Evolutionary conservation across 1,140 invertebrate species (phyloP), one percentile per base, ranked within the genome.

Genomic region (Ericerus pela): DNA sequence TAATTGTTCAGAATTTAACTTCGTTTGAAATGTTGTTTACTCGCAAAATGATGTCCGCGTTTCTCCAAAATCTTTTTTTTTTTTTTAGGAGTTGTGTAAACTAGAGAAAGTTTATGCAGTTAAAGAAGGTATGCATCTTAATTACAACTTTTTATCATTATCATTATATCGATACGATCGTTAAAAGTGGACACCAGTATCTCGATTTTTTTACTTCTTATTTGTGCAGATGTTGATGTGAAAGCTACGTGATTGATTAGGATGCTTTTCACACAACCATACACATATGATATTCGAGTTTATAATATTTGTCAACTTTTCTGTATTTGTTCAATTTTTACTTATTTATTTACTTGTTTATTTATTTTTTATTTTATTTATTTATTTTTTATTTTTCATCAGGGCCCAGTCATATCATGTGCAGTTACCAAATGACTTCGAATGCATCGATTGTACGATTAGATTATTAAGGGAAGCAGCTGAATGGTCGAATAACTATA

Each of bases 391-490:
- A 52, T 59, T 63, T 56, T 58, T 62, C 65, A 67, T 51, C 72
- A 95, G 91, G 2, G 85, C 87, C 1, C 85, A 93, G 66, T 74
- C 75, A 11, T 86, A 85, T 67, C 71, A 77, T 55, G 81, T 96
- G 0, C 79, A 76, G 24, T 70, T 97, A 33, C 89, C 91, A 1
- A 69, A 74, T 24, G 79, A 86, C 69, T 84, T 91, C 62, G 83
- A 80, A 10, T 97, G 94, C 66, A 75, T 74, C 28, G 87, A 93
- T 68, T 97, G 94, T 68, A 90, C 89, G 0, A 73, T 97, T 30
- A 77, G 92, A 51, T 70, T 97, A 53, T 75, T 94, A 10, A 72
- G 91, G 1, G 84, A 96, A 69, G 92, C 92, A 0, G 75, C 78
- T 18, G 91, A 97, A 72, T 96, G 89, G 89, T 80, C 81, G 1